Percentiles rank a stretch among this genome's conserved stretches.
Conservation (phyloP, 2,113 vertebrate species). For the Callocephalon fimbriatum region DNA sequence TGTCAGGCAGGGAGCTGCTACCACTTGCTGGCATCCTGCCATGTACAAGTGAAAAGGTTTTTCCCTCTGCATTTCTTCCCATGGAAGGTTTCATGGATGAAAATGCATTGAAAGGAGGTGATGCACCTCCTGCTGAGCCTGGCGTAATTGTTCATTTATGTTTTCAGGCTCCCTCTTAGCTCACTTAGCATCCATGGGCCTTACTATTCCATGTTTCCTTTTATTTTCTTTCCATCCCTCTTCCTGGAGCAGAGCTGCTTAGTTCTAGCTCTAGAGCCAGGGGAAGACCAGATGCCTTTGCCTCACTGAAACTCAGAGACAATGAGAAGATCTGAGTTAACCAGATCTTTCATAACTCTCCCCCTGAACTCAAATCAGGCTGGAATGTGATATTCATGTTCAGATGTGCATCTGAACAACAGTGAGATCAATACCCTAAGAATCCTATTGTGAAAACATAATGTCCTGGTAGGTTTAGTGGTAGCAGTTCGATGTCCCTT, state of each 20-base stretch:
- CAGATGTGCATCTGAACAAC: neutral
- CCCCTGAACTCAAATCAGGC: neutral
- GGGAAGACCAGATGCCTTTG: neutral
- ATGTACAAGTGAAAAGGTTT: neutral
- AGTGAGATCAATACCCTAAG: neutral
- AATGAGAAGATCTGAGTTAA: neutral
- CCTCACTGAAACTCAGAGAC: neutral
- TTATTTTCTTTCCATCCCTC: neutral
- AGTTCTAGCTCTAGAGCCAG: neutral
- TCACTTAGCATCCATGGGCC: neutral
- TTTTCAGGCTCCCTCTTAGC: neutral
- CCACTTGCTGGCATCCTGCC: constrained; percentile 46
- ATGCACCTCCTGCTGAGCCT: neutral
- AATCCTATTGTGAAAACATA: neutral
- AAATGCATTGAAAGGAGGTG: neutral
- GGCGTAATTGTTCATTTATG: neutral
- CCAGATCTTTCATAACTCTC: neutral
- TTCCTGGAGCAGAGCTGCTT: neutral
- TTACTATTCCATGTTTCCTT: neutral
- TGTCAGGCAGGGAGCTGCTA: constrained; percentile 52
- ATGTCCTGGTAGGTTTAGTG: neutral
- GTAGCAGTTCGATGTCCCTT: neutral
- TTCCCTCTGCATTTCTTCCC: neutral
- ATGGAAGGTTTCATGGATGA: neutral
- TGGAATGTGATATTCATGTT: neutral